A percentile compares a stretch with the other conserved stretches of the same genome.
These are phyloP conservation scores for Paedocypris sp. DNA, from an alignment of 2,113 vertebrate genomes.

Conservation along the genomic window DNA sequence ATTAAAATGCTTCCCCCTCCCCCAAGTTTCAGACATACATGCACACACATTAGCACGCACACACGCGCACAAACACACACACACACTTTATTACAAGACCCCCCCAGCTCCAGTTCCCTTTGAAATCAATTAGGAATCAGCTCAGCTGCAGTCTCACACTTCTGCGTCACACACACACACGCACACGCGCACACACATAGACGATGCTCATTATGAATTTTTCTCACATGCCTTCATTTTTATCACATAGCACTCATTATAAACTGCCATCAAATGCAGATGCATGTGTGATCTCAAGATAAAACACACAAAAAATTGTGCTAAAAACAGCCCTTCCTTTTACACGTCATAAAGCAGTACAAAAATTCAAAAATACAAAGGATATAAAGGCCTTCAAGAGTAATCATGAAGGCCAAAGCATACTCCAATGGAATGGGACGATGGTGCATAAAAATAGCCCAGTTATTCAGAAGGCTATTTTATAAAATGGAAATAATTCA, in stretches of 20 bases:
- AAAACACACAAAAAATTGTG: too few relatives aligned
- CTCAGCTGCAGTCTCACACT: slow-evolving; percentile 52
- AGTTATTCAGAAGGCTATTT: too few relatives aligned
- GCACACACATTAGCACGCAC: slow-evolving; percentile 14
- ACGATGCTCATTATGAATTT: slow-evolving; percentile 28
- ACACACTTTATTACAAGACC: slow-evolving; percentile 46
- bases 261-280: slow-evolving; percentile 19
- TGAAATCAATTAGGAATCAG: slow-evolving; percentile 68
- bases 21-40: background rate
- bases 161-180: slow-evolving; percentile 23
- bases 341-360: background rate
- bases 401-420: too few relatives aligned
- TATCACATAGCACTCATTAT: slow-evolving; percentile 31
- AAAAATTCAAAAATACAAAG: slow-evolving; percentile 11
- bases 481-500: too few relatives aligned
- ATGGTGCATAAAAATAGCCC: too few relatives aligned
- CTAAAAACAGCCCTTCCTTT: too few relatives aligned
- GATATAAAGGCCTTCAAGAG: too few relatives aligned
- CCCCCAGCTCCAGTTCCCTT: slow-evolving; percentile 57
- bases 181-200: slow-evolving; percentile 32
- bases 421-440: too few relatives aligned
- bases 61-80: background rate
- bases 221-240: slow-evolving; percentile 20
- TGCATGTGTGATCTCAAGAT: slow-evolving; percentile 22
- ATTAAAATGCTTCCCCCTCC: slow-evolving; percentile 47